Evolutionary conservation across 2,888 invertebrate genomes (phyloP).

Genomic region (Formica aserva): DNA sequence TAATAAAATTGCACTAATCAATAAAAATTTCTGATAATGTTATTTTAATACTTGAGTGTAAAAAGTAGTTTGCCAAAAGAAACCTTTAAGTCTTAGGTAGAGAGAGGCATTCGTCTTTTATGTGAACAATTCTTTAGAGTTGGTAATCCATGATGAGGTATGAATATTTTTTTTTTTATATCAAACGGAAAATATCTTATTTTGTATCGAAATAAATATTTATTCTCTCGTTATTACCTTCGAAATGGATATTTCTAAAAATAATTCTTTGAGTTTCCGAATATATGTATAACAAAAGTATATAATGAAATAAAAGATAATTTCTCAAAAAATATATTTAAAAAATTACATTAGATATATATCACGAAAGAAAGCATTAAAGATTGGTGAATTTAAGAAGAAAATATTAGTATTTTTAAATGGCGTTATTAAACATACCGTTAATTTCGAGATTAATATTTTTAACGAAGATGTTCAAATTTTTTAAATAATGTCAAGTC

Average conservation of each 20-base stretch:
- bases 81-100: neutral
- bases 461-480: neutral
- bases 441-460: neutral
- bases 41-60: neutral
- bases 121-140: neutral
- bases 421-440: too few species aligned
- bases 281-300: neutral
- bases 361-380: neutral
- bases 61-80: neutral
- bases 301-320: neutral
- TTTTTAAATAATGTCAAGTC: neutral
- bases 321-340: neutral
- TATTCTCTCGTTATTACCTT: neutral
- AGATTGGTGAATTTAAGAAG: neutral
- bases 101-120: neutral
- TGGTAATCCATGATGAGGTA: neutral
- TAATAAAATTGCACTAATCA: neutral
- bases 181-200: neutral
- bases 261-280: neutral
- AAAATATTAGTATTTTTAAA: neutral
- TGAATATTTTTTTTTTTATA: conserved; percentile 5
- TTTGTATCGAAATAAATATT: conserved; percentile 8
- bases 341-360: neutral
- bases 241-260: neutral
- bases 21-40: neutral